Percentiles rank a stretch among this genome's conserved stretches.
Evolutionary conservation across 2,113 vertebrate species (phyloP).

Genomic region (Lathamus discolor): DNA sequence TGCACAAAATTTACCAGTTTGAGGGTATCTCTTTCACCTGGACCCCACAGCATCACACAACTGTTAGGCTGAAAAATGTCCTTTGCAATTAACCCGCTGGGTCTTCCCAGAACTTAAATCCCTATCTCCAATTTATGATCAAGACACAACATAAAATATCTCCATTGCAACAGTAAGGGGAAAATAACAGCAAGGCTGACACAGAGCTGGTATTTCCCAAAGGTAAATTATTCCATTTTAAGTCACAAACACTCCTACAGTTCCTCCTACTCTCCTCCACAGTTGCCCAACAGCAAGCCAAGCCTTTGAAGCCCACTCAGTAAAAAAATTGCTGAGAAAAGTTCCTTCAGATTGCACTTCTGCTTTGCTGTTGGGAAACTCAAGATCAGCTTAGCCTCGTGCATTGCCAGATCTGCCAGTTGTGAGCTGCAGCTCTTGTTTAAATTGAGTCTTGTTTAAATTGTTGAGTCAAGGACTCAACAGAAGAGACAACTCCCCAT

Average conservation of each 20-base stretch:
- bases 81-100: neutral
- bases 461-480: neutral
- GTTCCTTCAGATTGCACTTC: neutral
- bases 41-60: neutral
- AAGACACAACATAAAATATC: neutral
- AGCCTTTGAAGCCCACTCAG: neutral
- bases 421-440: neutral
- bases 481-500: neutral
- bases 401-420: neutral
- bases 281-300: neutral
- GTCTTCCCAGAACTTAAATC: neutral
- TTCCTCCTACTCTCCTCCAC: neutral
- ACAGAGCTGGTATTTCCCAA: neutral
- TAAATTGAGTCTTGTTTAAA: too few species aligned
- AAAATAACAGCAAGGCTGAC: accelerated
- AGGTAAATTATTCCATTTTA: neutral
- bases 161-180: neutral
- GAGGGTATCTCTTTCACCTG: neutral
- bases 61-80: neutral
- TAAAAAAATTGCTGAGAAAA: neutral
- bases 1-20: neutral
- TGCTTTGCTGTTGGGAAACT: neutral
- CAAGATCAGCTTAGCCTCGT: neutral
- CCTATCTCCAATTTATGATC: neutral
- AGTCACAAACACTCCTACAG: neutral